Conservation (phyloP, 2,797 vertebrate species). For the Pseudochirops corinnae region DNA sequence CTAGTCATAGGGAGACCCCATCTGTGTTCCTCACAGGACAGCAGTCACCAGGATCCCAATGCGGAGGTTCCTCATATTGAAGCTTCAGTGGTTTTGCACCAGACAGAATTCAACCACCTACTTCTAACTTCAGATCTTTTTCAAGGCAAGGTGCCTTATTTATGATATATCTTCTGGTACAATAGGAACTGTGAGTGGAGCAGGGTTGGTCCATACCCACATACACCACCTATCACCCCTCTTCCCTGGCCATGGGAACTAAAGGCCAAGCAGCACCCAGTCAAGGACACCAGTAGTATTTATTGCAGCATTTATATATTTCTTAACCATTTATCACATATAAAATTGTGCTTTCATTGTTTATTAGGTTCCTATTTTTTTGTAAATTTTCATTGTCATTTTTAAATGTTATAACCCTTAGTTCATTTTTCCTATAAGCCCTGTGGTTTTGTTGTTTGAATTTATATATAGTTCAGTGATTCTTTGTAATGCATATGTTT, state of each 20-base stretch:
- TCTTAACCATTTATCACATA: not conserved
- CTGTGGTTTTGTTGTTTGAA: not conserved
- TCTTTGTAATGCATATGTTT: not conserved
- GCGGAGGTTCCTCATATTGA: no score
- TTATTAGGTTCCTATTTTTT: not conserved
- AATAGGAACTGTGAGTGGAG: not conserved
- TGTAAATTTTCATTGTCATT: not conserved
- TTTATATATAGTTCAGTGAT: not conserved
- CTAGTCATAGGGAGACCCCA: not conserved
- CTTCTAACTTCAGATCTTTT: no score
- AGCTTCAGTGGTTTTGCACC: no score
- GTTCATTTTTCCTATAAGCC: not conserved
- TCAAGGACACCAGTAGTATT: no score
- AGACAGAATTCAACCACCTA: no score
- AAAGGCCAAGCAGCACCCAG: no score
- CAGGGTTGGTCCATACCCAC: not conserved
- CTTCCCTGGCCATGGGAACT: not conserved
- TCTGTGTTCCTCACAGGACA: not conserved
- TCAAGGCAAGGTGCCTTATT: no score
- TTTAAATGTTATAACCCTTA: not conserved
- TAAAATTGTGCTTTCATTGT: not conserved
- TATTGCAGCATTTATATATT: not conserved
- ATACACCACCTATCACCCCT: not conserved
- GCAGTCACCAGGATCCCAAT: no score
- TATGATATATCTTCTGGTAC: not conserved